Evolutionary conservation across 1,140 invertebrate genomes (phyloP), one percentile per base, ranked within the genome.

Genomic region (Heliconius congener): DNA sequence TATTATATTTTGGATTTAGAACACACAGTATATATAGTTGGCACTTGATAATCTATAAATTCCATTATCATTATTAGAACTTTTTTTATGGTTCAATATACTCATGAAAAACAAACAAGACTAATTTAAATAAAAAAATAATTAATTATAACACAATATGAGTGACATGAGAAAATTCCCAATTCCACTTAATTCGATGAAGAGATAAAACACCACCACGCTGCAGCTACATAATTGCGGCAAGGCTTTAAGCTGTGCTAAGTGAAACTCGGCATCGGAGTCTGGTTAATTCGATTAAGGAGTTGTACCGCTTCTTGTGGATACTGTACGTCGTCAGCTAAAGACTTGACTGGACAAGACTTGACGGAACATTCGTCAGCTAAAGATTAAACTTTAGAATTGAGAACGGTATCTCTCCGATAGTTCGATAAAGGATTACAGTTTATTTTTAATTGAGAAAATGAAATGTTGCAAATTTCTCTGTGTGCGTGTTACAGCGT

Each of bases 101-200:
- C 9, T 60, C 57, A 13, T 60, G 8, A 23, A 27, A 2, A 11
- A 27, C 57, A 30, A 8, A 27, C 19, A 8, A 60, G 27, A 60
- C 8, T 3, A 60, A 60, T 60, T 60, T 13, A 27, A 23, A 27
- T 27, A 60, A 60, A 60, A 60, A 60, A 13, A 27, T 60, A 13
- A 4, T 2, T 60, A 19, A 73, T 80, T 76, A 73, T 76, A 66
- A 72, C 42, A 18, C 55, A 42, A 42, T 13, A 76, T 30, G 71
- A 79, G 78, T 71, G 74, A 27, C 78, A 19, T 8, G 78, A 70
- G 74, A 76, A 76, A 80, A 76, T 72, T 70, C 30, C 2, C 1
- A 30, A 5, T 74, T 76, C 73, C 30, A 76, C 57, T 76, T 79
- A 57, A 55, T 46, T 55, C n/a, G 37, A 18, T 55, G 57, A 57